Evolutionary conservation across 2,113 vertebrate species (phyloP).

Genomic region (Microcebus griseorufus): DNA sequence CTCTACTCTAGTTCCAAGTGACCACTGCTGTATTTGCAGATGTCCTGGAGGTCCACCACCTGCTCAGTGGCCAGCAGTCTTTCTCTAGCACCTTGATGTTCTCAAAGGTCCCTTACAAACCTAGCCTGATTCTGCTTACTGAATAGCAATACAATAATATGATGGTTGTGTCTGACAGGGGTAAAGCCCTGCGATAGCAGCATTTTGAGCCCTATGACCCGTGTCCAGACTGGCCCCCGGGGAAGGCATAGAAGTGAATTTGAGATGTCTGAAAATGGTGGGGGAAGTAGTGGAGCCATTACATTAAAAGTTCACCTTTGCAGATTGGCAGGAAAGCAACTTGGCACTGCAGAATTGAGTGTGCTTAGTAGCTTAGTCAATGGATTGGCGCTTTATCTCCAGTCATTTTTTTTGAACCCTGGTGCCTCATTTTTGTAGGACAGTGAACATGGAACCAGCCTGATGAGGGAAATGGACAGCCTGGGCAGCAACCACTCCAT

Average conservation of each 20-base stretch:
- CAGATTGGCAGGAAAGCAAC: conserved; percentile 71
- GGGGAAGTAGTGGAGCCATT: background rate
- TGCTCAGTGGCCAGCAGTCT: background rate
- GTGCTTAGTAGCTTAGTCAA: conserved; percentile 43
- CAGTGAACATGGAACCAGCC: conserved; percentile 91
- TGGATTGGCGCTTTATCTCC: conserved; percentile 54
- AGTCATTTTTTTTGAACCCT: conserved; percentile 42
- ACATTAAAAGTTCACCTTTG: conserved; percentile 58
- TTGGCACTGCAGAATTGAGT: conserved; percentile 39
- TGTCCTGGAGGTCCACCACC: background rate
- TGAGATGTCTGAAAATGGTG: conserved; percentile 18
- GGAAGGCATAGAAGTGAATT: conserved; percentile 9
- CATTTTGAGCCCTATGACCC: conserved; percentile 43
- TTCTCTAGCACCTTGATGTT: background rate
- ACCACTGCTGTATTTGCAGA: background rate
- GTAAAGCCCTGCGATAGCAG: background rate
- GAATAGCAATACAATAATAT: background rate
- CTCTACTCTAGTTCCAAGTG: background rate
- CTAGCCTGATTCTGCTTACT: background rate
- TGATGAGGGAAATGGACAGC: conserved; percentile 95
- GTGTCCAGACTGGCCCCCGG: background rate
- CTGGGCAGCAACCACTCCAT: conserved; percentile 98
- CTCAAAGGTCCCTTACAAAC: conserved; percentile 11
- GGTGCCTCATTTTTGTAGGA: conserved; percentile 89
- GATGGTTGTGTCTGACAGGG: background rate